phyloP scores from a whole-genome alignment of 1,140 invertebrate genomes.

The Reticulitermes speratus region DNA sequence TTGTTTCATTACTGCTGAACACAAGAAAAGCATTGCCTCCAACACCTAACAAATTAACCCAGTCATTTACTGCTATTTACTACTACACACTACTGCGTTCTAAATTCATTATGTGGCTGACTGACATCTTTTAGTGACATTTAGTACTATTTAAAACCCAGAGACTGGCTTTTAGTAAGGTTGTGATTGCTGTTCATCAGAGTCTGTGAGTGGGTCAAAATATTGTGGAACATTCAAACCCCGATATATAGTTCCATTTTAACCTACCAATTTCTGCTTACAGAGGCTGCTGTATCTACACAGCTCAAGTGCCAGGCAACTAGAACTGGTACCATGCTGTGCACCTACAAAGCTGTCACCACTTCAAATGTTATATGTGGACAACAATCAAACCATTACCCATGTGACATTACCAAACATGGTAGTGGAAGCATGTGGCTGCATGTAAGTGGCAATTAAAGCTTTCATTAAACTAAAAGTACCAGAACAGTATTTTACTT shows the following conservation, averaged over 20 bases:
- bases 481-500: slow-evolving; percentile 7
- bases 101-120: no score
- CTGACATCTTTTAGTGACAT: no score
- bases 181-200: no score
- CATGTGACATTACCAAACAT: slow-evolving; percentile 77
- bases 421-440: slow-evolving; percentile 80
- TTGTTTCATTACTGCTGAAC: no score
- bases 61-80: no score
- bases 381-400: slow-evolving; percentile 70
- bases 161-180: no score
- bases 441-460: slow-evolving; percentile 59
- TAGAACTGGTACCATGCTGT: slow-evolving; percentile 73
- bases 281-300: slow-evolving; percentile 48
- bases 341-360: slow-evolving; percentile 73
- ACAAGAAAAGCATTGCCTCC: no score
- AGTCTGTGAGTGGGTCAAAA: no score
- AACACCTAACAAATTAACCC: no score
- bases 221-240: no score
- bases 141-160: no score
- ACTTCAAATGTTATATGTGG: slow-evolving; percentile 70
- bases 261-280: neutral
- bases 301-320: slow-evolving; percentile 43
- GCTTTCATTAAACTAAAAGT: neutral
- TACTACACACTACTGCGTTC: no score
- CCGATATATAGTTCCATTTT: neutral